A percentile compares a stretch with the other conserved stretches of the same genome.
Conservation (phyloP, 1,140 invertebrate species). For the Epicauta chinensis region DNA sequence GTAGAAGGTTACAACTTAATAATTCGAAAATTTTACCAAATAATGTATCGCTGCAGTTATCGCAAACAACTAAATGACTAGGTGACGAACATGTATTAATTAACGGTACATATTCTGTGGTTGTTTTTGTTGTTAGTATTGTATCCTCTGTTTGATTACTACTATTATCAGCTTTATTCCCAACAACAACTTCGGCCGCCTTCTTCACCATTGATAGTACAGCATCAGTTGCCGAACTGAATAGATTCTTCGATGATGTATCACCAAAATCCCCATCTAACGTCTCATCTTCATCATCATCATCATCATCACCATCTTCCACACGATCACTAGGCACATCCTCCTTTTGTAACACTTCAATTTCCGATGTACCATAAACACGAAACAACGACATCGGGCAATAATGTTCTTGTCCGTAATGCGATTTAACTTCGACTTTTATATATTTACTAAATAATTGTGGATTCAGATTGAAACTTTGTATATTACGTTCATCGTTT, state of each 20-base stretch:
- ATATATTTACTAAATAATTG: constrained; percentile 92
- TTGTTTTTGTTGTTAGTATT: constrained; percentile 17
- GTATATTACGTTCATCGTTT: constrained; percentile 78
- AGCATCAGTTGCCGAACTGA: constrained; percentile 77
- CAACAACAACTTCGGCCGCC: constrained; percentile 73
- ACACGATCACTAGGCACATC: constrained; percentile 48
- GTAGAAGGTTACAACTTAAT: constrained; percentile 55
- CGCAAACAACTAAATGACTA: constrained; percentile 62
- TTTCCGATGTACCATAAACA: constrained; percentile 86
- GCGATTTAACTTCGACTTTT: constrained; percentile 82
- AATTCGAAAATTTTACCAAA: constrained; percentile 59
- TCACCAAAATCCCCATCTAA: constrained; percentile 44
- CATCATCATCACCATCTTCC: constrained; percentile 58
- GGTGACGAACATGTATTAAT: constrained; percentile 52
- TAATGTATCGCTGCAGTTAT: constrained; percentile 60
- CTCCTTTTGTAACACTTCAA: constrained; percentile 78
- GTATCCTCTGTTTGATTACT: constrained; percentile 39
- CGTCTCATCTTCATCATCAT: constrained; percentile 50
- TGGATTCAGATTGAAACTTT: constrained; percentile 74
- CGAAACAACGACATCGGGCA: constrained; percentile 92
- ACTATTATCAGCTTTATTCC: constrained; percentile 56
- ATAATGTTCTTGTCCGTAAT: constrained; percentile 95
- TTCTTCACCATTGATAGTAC: constrained; percentile 85
- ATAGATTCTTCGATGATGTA: constrained; percentile 58
- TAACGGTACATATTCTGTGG: constrained; percentile 30